Conservation (phyloP, 2,113 vertebrate genomes). For the Ornithorhynchus anatinus region DNA sequence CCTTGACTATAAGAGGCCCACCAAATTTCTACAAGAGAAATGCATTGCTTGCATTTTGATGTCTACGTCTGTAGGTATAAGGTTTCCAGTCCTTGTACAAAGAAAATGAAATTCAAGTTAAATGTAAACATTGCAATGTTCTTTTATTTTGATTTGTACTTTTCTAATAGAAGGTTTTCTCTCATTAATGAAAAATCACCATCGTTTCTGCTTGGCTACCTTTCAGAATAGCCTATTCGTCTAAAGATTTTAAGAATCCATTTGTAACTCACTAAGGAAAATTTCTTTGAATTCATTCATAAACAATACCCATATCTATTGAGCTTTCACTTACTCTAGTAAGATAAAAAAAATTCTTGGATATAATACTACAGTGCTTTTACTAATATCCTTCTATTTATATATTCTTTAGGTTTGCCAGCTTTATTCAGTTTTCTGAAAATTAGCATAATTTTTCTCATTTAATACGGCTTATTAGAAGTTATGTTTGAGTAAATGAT, state of each 20-base stretch:
- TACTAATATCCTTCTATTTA: too few species aligned
- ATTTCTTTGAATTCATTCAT: not conserved
- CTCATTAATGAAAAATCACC: not conserved
- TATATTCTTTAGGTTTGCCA: too few species aligned
- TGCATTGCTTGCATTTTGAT: too few species aligned
- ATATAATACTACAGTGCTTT: too few species aligned
- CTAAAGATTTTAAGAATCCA: not conserved
- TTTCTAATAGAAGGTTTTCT: not conserved
- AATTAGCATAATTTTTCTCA: too few species aligned
- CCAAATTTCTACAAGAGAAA: too few species aligned
- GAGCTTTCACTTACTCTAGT: not conserved
- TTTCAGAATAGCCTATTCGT: not conserved
- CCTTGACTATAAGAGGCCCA: too few species aligned
- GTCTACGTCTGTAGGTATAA: too few species aligned
- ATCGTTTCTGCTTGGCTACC: not conserved
- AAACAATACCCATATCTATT: not conserved
- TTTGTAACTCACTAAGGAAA: not conserved
- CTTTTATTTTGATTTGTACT: not conserved
- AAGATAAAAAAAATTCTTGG: too few species aligned
- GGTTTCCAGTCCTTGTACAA: too few species aligned
- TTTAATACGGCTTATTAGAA: not conserved
- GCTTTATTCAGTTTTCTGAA: too few species aligned
- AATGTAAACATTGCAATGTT: not conserved
- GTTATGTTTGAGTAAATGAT: not conserved
- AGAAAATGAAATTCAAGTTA: not conserved